phyloP scores from a whole-genome alignment of 2,113 vertebrate genomes.

The Vicugna pacos region DNA sequence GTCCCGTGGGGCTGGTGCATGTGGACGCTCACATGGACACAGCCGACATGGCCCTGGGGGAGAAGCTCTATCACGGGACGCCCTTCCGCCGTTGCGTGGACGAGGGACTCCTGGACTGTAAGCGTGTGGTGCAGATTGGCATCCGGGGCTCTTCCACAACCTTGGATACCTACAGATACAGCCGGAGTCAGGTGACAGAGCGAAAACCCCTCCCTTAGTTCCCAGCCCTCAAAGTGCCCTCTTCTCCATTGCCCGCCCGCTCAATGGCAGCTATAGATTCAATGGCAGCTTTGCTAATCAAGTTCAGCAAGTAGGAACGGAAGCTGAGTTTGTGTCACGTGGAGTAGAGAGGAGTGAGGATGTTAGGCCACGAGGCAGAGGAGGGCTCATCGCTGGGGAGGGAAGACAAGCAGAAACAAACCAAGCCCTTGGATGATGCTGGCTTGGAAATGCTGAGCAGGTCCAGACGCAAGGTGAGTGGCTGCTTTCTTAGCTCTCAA shows the following conservation, averaged over 20 bases:
- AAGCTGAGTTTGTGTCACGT: not conserved
- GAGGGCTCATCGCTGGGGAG: not conserved
- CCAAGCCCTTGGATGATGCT: not conserved
- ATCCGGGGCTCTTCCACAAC: constrained; percentile 91
- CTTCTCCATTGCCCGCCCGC: not conserved
- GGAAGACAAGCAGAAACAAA: not conserved
- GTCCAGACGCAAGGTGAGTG: not conserved
- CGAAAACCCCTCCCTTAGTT: rapidly evolving
- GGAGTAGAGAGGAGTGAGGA: not conserved
- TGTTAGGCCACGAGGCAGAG: not conserved
- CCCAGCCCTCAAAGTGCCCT: rapidly evolving
- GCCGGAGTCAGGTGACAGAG: constrained; percentile 89
- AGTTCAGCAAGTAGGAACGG: not conserved
- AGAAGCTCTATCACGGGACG: constrained; percentile 93
- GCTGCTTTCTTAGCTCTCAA: not conserved
- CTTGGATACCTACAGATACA: constrained; percentile 90
- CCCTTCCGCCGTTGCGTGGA: constrained; percentile 95
- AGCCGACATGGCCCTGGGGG: constrained; percentile 89
- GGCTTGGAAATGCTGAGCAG: not conserved
- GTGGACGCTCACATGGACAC: constrained; percentile 96
- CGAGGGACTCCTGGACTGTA: constrained; percentile 93
- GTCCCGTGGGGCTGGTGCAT: constrained; percentile 94
- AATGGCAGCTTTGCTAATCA: not conserved
- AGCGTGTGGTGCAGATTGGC: constrained; percentile 94
- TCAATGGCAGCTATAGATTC: not conserved